These are phyloP conservation scores for Strix occidentalis DNA, from an alignment of 2,797 vertebrate species.

Conservation along the genomic window DNA sequence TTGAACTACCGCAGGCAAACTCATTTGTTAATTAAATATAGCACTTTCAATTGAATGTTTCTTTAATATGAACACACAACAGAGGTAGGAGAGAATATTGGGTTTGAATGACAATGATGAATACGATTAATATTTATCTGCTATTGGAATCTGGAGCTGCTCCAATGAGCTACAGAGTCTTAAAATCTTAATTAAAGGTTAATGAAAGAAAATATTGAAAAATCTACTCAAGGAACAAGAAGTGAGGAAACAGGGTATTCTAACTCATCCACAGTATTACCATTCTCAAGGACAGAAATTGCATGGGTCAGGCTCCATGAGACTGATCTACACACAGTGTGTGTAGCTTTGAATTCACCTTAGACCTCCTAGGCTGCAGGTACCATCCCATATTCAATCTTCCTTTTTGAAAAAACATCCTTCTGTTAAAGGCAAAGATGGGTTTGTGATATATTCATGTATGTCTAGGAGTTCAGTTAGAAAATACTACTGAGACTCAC, in stretches of 20 bases:
- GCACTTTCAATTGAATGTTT: not conserved
- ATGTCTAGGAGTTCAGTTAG: not conserved
- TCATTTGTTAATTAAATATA: not conserved
- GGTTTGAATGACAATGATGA: slow-evolving; percentile 7
- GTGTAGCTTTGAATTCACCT: not conserved
- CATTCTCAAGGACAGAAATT: not conserved
- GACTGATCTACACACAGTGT: not conserved
- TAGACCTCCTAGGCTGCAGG: not conserved
- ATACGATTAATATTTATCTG: slow-evolving; percentile 34
- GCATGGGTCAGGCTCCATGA: not conserved
- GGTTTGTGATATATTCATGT: not conserved
- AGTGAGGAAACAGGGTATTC: not conserved
- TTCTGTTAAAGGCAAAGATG: not conserved
- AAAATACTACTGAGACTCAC: not conserved
- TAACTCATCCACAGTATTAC: not conserved
- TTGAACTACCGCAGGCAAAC: not conserved
- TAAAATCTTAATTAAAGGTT: slow-evolving; percentile 36
- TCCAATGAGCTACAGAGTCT: not conserved
- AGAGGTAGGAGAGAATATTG: not conserved
- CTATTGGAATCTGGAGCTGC: not conserved
- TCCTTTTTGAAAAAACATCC: not conserved
- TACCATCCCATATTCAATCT: not conserved
- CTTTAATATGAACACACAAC: not conserved
- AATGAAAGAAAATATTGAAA: slow-evolving; percentile 43
- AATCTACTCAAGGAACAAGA: not conserved